phyloP scores from a whole-genome alignment of 2,113 vertebrate species.

The Ramphastos sulfuratus region DNA sequence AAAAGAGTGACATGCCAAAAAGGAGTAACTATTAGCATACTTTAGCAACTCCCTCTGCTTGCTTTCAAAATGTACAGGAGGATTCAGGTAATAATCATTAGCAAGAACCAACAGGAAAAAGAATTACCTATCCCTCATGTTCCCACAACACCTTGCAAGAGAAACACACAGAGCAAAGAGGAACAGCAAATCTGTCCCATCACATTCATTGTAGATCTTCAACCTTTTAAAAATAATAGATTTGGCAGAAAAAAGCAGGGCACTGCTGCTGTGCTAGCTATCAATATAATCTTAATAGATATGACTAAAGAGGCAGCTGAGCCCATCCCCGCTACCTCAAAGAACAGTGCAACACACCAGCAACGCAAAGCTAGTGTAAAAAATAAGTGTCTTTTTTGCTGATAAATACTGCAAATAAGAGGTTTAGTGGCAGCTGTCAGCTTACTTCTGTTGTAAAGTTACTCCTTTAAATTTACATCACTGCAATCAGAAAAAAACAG shows the following conservation, averaged over 20 bases:
- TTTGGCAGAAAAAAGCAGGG: slow-evolving; percentile 21
- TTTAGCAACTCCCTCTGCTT: not conserved
- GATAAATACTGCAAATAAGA: slow-evolving; percentile 1
- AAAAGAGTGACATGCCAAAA: not conserved
- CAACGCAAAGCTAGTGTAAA: not conserved
- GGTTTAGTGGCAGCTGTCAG: slow-evolving; percentile 37
- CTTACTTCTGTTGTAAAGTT: slow-evolving; percentile 19
- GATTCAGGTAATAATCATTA: not conserved
- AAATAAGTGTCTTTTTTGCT: not conserved
- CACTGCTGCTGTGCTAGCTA: not conserved
- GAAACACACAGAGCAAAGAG: not conserved
- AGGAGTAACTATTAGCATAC: not conserved
- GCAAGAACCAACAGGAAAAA: not conserved
- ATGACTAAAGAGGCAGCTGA: slow-evolving; percentile 14
- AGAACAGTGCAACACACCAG: not conserved
- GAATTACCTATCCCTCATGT: not conserved
- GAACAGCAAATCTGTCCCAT: not conserved
- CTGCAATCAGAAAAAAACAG: slow-evolving; percentile 31
- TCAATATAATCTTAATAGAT: slow-evolving; percentile 46
- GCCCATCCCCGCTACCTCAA: not conserved
- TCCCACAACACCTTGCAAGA: not conserved
- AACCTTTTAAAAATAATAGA: not conserved
- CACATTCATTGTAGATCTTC: not conserved
- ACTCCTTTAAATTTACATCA: slow-evolving; percentile 30
- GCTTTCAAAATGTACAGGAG: not conserved